Evolutionary conservation across 1,140 invertebrate species (phyloP).

Genomic region (Cydia splendana): DNA sequence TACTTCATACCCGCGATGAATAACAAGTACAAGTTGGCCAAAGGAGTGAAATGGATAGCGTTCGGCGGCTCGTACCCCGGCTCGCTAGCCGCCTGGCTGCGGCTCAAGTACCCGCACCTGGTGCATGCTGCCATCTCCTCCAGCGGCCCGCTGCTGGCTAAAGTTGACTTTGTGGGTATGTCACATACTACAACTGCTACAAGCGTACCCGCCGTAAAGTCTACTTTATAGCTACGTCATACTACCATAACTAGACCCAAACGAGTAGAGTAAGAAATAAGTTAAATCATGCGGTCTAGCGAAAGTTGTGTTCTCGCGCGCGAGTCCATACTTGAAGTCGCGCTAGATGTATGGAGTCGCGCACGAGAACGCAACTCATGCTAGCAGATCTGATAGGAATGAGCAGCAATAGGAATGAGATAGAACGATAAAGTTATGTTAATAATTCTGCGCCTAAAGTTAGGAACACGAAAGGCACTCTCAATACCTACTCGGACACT

Average conservation of each 20-base stretch:
- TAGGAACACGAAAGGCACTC: no score
- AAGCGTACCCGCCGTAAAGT: conserved; percentile 85
- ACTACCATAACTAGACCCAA: neutral
- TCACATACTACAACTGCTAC: conserved; percentile 76
- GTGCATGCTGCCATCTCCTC: conserved; percentile 92
- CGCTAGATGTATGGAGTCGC: no score
- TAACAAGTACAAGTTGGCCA: conserved; percentile 81
- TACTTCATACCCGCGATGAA: conserved; percentile 88
- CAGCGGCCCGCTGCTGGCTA: conserved; percentile 91
- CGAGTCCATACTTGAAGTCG: no score
- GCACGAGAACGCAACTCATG: no score
- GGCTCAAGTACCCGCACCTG: conserved; percentile 94
- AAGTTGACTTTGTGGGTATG: conserved; percentile 85
- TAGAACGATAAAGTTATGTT: no score
- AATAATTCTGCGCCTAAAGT: no score
- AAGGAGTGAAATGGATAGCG: conserved; percentile 90
- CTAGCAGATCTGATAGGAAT: no score
- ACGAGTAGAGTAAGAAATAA: no score
- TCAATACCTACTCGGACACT: no score
- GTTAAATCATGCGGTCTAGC: no score
- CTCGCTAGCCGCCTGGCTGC: conserved; percentile 93
- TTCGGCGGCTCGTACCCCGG: conserved; percentile 97
- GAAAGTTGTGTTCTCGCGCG: no score
- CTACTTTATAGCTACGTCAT: conserved; percentile 87
- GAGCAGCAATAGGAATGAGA: no score